phyloP scores from a whole-genome alignment of 2,797 vertebrate genomes.

The Ispidina lecontei region DNA sequence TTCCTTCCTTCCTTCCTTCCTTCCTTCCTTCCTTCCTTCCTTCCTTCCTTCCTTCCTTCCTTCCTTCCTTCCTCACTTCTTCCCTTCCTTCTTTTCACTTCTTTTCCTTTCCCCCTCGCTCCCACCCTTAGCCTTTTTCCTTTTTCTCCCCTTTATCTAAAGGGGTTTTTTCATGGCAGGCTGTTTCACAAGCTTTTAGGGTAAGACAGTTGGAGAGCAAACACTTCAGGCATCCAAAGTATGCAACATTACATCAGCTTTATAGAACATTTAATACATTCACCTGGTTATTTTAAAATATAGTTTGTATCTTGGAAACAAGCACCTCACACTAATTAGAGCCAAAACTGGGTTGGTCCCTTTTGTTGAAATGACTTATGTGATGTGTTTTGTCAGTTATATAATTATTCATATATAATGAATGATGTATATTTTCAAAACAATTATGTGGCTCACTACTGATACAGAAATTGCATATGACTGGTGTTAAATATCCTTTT shows the following conservation, averaged over 20 bases:
- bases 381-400: neutral
- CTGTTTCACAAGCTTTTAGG: neutral
- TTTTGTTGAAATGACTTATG: neutral
- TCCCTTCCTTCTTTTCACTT: no score
- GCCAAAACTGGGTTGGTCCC: neutral
- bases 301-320: neutral
- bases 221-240: neutral
- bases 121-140: neutral
- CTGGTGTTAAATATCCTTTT: neutral
- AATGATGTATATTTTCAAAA: conserved; percentile 29
- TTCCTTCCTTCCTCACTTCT: no score
- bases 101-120: neutral
- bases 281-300: neutral
- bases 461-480: conserved; percentile 33
- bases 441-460: neutral
- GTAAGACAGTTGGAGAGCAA: neutral
- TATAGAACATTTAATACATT: neutral
- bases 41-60: no score
- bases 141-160: neutral
- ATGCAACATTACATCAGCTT: neutral
- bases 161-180: neutral
- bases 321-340: neutral
- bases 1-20: neutral
- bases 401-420: conserved; percentile 25
- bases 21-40: no score